Base-by-base conservation (phyloP, 2,797 vertebrate genomes). In the Zenarchopterus dispar region DNA sequence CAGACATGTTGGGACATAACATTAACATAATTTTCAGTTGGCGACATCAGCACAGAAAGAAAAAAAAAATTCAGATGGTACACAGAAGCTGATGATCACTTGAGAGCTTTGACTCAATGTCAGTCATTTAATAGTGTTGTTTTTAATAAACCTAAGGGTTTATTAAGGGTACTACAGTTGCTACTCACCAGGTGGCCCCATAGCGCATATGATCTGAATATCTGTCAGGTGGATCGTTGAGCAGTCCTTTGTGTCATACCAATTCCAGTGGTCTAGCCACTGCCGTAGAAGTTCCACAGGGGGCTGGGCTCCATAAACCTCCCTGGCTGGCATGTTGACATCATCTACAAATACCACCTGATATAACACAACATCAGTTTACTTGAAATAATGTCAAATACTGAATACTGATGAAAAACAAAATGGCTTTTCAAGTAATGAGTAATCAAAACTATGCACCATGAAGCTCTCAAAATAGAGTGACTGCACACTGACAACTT, bases 301-400 rank as follows among this genome's bases (percentile, higher is more conserved):
- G 0, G 96, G 96, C 56, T 98, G 96, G 52, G 96, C 96, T 44
- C 96, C 96, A 18, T 96, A 97, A 1, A 95, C 93, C 73, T 97
- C 96, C 73, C 93, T 92, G 21, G 94, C 94, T 15, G 96, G 96
- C 96, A 97, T 97, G 81, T 97, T 97, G 58, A 97, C 95, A 58
- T 98, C 96, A 75, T 97, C 96, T 74, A 97, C 95, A 93, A 98
- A 98, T 57, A 97, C 91, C 80, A 97, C 88, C 96, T 97, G 76
- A 59, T 21, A 54, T 52, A 50, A 67, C 22, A 33, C 4, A 59
- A 56, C 13, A 67, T 26, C 13, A 39, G 13, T 39, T 39, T 39
- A 39, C 36, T 15, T 39, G 11, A 39, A 39, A 17, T 10, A 17
- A 26, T 11, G 46, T 47, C 11, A 21, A 2, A 41, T 26, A 21